Evolutionary conservation across 1,140 invertebrate genomes (phyloP), one percentile per base, ranked within the genome.

Genomic region (Caenorhabditis remanei): DNA sequence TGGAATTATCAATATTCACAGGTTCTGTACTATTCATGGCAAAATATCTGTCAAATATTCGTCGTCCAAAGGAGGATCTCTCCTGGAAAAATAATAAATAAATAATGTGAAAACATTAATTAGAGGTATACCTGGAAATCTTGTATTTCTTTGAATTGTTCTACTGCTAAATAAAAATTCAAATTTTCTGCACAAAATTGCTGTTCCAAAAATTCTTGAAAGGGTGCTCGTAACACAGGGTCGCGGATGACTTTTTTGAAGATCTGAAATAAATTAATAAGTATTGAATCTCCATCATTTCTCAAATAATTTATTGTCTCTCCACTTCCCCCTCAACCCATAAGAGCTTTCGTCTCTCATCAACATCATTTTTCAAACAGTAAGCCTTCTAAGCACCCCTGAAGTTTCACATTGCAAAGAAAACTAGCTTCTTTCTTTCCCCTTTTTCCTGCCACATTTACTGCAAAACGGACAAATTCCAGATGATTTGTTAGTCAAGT

Each of bases 1-100:
- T 92, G 16, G 91, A 90, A 86, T 92, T 92, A 88, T 92, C 91
- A 32, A 92, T 90, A 79, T 92, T 92, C 6, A 92, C 92, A 14
- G 91, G 91, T 56, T 92, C 91, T 7, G 90, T 90, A 65, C 90
- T 89, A 85, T 92, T 92, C 41, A 89, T 67, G 9, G 90, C 90
- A 88, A 92, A 92, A 87, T 92, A 92, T 43, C 91, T 84, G 14
- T 92, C 91, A 79, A 88, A 92, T 71, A 92, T 92, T 65, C 90
- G 87, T 58, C 87, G 63, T 21, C 85, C 92, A 40, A 90, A 83
- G 46, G 87, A 48, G 11, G 88, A 79, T 58, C 91, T 87, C 50
- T 89, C 83, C 19, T 92, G 82, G 5, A 65, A 63, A 91, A 63
- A 4, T 21, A 11, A 32, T 4, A 19, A 63, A 11, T 63, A 4